These are phyloP conservation scores for Synanthedon formicaeformis DNA, from an alignment of 2,888 invertebrate species.

Conservation along the genomic window DNA sequence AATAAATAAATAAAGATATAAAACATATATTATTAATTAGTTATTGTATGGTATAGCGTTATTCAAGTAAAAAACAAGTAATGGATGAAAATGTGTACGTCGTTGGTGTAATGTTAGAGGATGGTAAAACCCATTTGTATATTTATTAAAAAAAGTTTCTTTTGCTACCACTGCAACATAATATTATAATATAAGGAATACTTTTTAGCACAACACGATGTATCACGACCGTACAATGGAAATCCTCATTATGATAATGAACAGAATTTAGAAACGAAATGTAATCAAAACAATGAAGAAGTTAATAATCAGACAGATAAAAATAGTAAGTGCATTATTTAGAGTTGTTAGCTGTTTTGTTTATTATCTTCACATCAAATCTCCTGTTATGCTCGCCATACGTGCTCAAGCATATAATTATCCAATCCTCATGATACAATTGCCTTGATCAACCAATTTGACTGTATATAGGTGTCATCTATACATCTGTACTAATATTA, in stretches of 20 bases:
- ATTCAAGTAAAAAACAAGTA: constrained; percentile 2
- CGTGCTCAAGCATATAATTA: too few relatives aligned
- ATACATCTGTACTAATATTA: too few relatives aligned
- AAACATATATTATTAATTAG: too few relatives aligned
- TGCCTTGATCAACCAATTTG: too few relatives aligned
- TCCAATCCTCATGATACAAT: too few relatives aligned
- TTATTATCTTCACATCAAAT: too few relatives aligned
- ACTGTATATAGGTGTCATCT: too few relatives aligned
- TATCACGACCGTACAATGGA: neutral
- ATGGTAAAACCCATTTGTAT: neutral
- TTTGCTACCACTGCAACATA: neutral
- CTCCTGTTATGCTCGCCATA: too few relatives aligned
- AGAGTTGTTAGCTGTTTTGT: too few relatives aligned
- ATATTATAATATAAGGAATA: neutral
- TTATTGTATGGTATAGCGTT: too few relatives aligned
- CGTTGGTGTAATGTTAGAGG: constrained; percentile 6
- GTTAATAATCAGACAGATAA: constrained; percentile 19
- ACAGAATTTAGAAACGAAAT: constrained; percentile 1
- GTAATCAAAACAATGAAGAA: constrained; percentile 2
- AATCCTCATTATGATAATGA: constrained; percentile 1
- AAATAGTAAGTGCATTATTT: constrained; percentile 14
- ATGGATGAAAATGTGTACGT: constrained; percentile 5
- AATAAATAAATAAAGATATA: too few relatives aligned
- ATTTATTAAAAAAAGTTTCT: neutral
- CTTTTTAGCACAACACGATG: neutral